Base-by-base conservation (phyloP, 2,797 vertebrate species). In the Meda fulgida region DNA sequence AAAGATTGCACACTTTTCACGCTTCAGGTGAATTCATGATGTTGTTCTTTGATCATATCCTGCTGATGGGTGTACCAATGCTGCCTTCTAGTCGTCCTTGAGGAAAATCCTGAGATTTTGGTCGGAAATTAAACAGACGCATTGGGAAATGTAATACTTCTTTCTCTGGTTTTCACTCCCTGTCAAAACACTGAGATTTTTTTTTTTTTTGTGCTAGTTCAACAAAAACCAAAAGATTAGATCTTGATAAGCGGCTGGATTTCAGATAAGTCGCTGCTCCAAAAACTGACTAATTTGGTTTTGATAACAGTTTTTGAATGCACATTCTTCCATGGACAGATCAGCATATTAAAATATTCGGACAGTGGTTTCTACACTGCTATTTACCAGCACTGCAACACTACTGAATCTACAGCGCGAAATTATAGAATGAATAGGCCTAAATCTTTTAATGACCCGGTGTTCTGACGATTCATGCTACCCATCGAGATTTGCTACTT, bases 1-100 rank as follows among this genome's bases (percentile, higher is more conserved):
- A 80, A 51, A 67, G 43, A 80, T 51, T 51, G 43, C 63, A 51
- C 43, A 36, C 10, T n/a, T 69, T 80, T 80, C 65, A 36, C 16
- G 29, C 78, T 51, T 67, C 19, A n/a, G 63, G 78, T 67, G 63
- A 34, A 19, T 67, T 23, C 2, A 34, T 10, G 29, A 29, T 36
- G 21, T 36, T 51, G 23, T 38, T 29, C 43, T 67, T 80, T 67
- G 63, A 67, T 67, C 38, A 8, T 51, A 67, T 80, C 46, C 29
- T 8, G n/a, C n/a, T 65, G 58, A 46, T 65, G 38, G 26, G 36
- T 46, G 60, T 67, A 48, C 60, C 23, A 23, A 67, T 80, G 60
- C 43, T 79, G 60, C 43, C 43, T 67, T 80, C 29, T 23, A 67
- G 63, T n/a, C 29, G 2, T 11, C 78, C 58, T 46, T 51, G 36